Conservation (phyloP, 2,888 invertebrate genomes). For the Acrocyrtus sp. region DNA sequence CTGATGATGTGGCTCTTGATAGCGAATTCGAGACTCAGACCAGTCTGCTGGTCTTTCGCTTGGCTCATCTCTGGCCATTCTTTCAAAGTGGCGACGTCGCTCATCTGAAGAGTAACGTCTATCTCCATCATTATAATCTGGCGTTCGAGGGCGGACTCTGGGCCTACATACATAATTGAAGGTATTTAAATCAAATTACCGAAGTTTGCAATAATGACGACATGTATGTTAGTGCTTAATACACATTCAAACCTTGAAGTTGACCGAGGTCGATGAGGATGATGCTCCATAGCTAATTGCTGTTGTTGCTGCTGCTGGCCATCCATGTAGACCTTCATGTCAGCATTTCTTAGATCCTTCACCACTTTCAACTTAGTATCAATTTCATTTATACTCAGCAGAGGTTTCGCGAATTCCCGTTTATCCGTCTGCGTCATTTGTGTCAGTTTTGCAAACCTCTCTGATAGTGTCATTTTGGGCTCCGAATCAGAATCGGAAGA, state of each 20-base stretch:
- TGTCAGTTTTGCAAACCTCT: conserved; percentile 90
- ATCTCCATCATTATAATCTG: conserved; percentile 44
- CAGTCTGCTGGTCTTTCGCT: conserved; percentile 69
- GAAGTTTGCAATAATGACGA: too few species aligned
- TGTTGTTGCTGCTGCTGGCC: conserved; percentile 20
- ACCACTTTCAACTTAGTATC: conserved; percentile 62
- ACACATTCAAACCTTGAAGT: neutral
- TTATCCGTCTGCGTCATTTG: conserved; percentile 76
- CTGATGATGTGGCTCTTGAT: conserved; percentile 42
- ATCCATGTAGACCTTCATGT: conserved; percentile 53
- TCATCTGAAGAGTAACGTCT: conserved; percentile 46
- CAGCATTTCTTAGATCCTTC: conserved; percentile 57
- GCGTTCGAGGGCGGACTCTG: conserved; percentile 50
- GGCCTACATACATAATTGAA: neutral
- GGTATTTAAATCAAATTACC: neutral
- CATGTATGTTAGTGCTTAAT: too few species aligned
- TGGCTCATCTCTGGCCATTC: conserved; percentile 57
- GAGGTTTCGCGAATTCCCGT: conserved; percentile 74
- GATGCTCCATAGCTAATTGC: neutral
- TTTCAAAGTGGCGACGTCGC: conserved; percentile 57
- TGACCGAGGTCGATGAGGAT: neutral
- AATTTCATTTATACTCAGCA: conserved; percentile 59
- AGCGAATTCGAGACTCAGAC: conserved; percentile 87
- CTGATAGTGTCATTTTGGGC: conserved; percentile 79
- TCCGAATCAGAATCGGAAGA: conserved; percentile 71